Conservation (phyloP, 2,113 vertebrate genomes). For the Antechinus flavipes region DNA sequence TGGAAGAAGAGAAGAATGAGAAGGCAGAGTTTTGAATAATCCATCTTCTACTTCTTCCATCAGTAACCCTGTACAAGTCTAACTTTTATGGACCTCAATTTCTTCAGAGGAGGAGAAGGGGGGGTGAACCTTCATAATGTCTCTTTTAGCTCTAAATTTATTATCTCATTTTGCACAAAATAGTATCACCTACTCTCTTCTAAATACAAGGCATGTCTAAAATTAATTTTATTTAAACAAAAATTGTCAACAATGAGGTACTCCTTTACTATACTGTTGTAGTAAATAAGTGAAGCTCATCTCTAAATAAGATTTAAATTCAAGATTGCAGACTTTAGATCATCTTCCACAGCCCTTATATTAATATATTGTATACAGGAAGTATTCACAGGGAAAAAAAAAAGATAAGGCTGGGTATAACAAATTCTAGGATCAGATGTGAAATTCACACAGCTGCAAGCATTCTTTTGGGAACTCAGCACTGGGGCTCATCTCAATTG, state of each 20-base stretch:
- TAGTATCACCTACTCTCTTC: neutral
- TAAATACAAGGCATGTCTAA: neutral
- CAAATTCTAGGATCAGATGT: conserved; percentile 85
- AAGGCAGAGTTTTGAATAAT: neutral
- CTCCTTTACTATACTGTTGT: neutral
- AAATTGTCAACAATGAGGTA: neutral
- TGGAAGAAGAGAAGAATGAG: neutral
- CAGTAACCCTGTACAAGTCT: neutral
- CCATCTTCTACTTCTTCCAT: neutral
- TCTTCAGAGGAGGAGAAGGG: neutral
- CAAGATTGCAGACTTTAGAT: neutral
- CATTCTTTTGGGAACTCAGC: conserved; percentile 97
- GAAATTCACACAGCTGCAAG: conserved; percentile 93
- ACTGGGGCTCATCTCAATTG: conserved; percentile 89
- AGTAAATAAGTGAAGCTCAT: neutral
- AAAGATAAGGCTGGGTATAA: conserved; percentile 76
- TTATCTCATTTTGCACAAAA: neutral
- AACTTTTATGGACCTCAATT: neutral
- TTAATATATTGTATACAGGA: no score
- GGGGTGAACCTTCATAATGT: neutral
- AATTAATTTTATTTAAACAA: neutral
- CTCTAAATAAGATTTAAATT: neutral
- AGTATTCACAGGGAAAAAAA: no score
- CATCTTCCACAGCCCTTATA: neutral
- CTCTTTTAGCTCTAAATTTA: neutral